Evolutionary conservation across 2,797 vertebrate species (phyloP).

Genomic region (Acrossocheilus wenchowensis): DNA sequence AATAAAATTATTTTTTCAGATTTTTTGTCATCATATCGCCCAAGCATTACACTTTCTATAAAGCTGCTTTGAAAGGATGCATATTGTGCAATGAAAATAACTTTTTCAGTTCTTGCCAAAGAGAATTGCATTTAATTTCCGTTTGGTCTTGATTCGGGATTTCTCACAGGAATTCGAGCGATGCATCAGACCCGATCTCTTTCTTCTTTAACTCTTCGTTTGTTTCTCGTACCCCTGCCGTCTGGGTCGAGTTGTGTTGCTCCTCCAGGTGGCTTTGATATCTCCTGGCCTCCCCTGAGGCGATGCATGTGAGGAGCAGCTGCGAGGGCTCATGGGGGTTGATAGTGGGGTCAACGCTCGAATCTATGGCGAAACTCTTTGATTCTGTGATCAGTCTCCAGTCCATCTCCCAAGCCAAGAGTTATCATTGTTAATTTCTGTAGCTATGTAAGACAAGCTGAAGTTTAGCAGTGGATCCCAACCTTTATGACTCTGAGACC

Average conservation of each 20-base stretch:
- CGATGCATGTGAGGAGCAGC: constrained; percentile 19
- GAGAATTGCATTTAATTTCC: neutral
- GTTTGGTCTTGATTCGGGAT: neutral
- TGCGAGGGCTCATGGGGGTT: constrained; percentile 12
- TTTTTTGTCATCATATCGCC: neutral
- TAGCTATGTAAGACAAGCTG: neutral
- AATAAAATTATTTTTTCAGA: neutral
- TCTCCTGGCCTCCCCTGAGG: constrained; percentile 31
- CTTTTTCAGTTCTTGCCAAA: neutral
- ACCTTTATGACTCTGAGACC: neutral
- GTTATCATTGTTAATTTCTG: neutral
- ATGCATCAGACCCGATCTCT: neutral
- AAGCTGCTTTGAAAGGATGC: neutral
- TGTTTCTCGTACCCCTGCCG: constrained; percentile 1
- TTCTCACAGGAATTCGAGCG: neutral
- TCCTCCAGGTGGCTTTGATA: constrained; percentile 54
- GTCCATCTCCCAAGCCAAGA: neutral
- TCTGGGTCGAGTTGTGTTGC: neutral
- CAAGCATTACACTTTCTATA: neutral
- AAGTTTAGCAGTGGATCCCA: neutral
- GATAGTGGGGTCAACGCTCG: neutral
- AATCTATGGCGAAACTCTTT: neutral
- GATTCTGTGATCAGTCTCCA: neutral
- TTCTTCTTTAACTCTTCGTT: neutral
- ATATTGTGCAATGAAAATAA: neutral